These are phyloP conservation scores for Semicossyphus pulcher DNA, from an alignment of 2,113 vertebrate genomes.

Conservation along the genomic window DNA sequence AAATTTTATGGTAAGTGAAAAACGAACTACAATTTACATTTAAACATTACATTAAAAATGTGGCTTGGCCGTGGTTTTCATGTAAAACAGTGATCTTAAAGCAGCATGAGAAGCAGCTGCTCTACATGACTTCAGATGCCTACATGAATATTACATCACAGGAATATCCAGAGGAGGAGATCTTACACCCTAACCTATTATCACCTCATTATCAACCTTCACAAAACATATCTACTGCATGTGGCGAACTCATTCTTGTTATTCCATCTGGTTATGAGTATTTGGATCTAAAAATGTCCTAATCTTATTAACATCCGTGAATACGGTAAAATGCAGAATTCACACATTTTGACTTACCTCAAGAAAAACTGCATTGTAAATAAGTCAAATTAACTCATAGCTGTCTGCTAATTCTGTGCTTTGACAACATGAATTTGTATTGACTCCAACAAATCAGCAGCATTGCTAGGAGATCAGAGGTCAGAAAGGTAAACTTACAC, in stretches of 20 bases:
- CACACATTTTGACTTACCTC: too few species aligned
- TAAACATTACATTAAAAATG: too few species aligned
- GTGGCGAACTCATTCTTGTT: not conserved
- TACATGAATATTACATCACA: constrained; percentile 42
- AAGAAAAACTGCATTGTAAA: not conserved
- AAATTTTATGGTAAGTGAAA: too few species aligned
- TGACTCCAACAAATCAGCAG: not conserved
- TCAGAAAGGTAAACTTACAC: constrained; percentile 86
- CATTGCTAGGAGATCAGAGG: not conserved
- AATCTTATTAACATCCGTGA: not conserved
- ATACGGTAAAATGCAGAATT: not conserved
- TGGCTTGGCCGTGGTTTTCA: not conserved
- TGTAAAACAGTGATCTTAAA: not conserved
- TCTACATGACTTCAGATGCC: constrained; percentile 8
- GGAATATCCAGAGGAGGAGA: constrained; percentile 1
- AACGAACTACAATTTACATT: too few species aligned
- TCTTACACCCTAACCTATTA: not conserved
- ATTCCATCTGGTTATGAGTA: not conserved
- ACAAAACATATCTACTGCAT: not conserved
- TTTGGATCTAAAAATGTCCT: not conserved
- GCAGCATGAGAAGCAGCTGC: constrained; percentile 13
- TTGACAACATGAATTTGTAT: too few species aligned
- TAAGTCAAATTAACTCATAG: not conserved
- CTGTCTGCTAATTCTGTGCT: not conserved
- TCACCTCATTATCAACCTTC: constrained; percentile 1